These are phyloP conservation scores for Capricornis sumatraensis DNA, from an alignment of 2,113 vertebrate species.

Conservation along the genomic window DNA sequence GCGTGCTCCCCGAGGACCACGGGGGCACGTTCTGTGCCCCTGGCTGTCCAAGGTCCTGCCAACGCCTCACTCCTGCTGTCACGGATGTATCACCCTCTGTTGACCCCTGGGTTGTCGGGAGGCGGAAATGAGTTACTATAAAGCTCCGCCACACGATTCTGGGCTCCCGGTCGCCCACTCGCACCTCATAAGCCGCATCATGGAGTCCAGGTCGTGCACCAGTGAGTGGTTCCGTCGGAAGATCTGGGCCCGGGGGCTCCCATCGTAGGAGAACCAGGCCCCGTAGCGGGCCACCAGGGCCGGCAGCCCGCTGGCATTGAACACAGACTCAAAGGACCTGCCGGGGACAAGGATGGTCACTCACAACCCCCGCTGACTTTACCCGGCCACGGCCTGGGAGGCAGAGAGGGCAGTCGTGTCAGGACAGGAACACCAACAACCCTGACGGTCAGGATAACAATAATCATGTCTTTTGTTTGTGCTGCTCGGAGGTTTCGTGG, in stretches of 20 bases:
- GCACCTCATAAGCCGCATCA: constrained; percentile 95
- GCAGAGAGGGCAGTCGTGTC: accelerated
- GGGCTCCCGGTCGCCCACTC: accelerated
- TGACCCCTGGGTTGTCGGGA: accelerated
- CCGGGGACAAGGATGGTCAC: not conserved
- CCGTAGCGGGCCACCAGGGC: constrained; percentile 89
- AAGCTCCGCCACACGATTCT: accelerated
- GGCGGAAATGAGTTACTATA: accelerated
- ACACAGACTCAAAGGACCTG: constrained; percentile 90
- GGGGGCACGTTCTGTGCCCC: accelerated
- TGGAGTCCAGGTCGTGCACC: constrained; percentile 88
- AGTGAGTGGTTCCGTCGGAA: constrained; percentile 90
- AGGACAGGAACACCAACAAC: accelerated
- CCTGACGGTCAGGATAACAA: accelerated
- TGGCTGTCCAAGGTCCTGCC: not conserved
- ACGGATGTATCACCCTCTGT: accelerated
- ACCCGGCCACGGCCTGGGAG: accelerated
- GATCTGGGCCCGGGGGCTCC: constrained; percentile 91
- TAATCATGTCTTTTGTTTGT: accelerated
- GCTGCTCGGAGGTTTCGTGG: not conserved
- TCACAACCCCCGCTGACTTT: accelerated
- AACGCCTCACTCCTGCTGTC: not conserved
- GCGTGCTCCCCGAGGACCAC: not conserved
- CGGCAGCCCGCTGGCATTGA: constrained; percentile 88
- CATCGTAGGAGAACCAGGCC: constrained; percentile 91